Conservation (phyloP, 2,797 vertebrate genomes). For the Morus bassanus region DNA sequence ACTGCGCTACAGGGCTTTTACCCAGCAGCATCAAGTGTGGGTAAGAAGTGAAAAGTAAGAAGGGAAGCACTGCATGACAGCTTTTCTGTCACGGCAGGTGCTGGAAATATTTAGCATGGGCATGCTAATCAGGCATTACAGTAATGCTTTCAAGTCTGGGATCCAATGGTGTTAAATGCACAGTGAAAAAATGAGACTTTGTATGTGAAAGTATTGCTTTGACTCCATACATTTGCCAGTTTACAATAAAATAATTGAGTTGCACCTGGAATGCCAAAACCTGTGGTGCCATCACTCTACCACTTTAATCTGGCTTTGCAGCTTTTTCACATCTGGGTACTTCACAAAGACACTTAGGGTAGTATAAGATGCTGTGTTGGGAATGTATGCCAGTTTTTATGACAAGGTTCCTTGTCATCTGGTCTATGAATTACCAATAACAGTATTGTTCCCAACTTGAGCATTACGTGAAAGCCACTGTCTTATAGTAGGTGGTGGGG, state of each 20-base stretch:
- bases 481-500: not conserved
- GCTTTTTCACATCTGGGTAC: constrained; percentile 1
- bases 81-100: not conserved
- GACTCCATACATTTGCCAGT: not conserved
- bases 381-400: not conserved
- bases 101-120: constrained; percentile 17
- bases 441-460: not conserved
- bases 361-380: not conserved
- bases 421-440: not conserved
- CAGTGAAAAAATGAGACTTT: not conserved
- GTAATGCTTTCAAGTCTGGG: not conserved
- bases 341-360: not conserved
- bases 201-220: not conserved
- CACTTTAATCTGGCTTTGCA: not conserved
- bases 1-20: not conserved
- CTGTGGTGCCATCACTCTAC: not conserved
- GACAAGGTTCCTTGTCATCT: not conserved
- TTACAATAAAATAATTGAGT: not conserved
- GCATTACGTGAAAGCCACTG: not conserved
- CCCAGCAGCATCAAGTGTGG: not conserved
- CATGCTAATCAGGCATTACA: not conserved
- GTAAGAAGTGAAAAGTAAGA: not conserved
- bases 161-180: not conserved
- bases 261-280: not conserved
- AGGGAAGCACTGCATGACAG: not conserved